Percentiles rank a stretch among this genome's conserved stretches.
Conservation (phyloP, 2,797 vertebrate species). For the Sebastes diaconus region DNA sequence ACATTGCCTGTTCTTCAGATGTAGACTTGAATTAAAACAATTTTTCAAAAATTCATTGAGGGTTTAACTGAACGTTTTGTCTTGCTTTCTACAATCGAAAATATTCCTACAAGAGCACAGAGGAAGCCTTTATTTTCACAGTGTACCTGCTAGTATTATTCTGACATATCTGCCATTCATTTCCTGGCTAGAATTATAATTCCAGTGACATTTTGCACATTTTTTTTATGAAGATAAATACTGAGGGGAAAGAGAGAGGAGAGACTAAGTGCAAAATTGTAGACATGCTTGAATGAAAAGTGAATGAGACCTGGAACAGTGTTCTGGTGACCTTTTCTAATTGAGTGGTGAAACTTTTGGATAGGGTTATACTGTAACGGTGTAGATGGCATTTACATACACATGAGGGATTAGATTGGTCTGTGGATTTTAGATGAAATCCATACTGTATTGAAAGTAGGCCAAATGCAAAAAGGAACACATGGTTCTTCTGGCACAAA, state of each 20-base stretch:
- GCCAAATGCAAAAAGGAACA: conserved; percentile 22
- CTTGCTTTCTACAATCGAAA: neutral
- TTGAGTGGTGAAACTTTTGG: conserved; percentile 69
- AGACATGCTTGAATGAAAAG: conserved; percentile 49
- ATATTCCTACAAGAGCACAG: neutral
- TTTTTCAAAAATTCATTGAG: neutral
- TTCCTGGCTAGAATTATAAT: conserved; percentile 49
- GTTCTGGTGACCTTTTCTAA: conserved; percentile 78
- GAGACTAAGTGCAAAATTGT: conserved; percentile 41
- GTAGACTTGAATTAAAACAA: neutral
- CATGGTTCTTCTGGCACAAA: neutral
- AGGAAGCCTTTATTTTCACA: conserved; percentile 21
- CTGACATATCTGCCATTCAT: conserved; percentile 22
- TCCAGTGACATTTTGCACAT: conserved; percentile 60
- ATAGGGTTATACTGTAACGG: conserved; percentile 41
- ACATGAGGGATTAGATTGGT: conserved; percentile 44
- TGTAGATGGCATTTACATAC: conserved; percentile 67
- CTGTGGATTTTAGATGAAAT: conserved; percentile 51
- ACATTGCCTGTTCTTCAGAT: neutral
- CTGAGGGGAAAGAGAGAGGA: conserved; percentile 30
- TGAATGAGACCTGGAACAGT: conserved; percentile 46
- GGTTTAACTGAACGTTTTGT: conserved; percentile 7
- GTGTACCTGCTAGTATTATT: conserved; percentile 21
- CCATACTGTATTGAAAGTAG: conserved; percentile 49
- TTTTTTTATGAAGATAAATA: conserved; percentile 54